Conservation (phyloP, 2,113 vertebrate species). For the Stomatorhinus ivindoensis region DNA sequence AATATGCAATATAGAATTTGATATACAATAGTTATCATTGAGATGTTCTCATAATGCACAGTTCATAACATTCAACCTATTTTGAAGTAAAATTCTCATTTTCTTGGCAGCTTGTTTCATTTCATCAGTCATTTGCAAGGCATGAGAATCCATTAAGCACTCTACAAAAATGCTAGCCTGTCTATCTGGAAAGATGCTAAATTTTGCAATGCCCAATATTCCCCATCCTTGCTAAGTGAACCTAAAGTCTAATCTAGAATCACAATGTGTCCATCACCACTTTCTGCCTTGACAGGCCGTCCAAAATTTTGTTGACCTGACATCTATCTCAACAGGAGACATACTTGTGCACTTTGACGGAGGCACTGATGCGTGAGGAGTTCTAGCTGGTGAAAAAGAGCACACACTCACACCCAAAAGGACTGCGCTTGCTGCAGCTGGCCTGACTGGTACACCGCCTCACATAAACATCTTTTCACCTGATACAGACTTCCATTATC, state of each 20-base stretch:
- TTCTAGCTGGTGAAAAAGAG: constrained; percentile 50
- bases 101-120: background rate
- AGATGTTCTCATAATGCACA: background rate
- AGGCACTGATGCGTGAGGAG: constrained; percentile 49
- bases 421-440: constrained; percentile 27
- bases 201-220: background rate
- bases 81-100: background rate
- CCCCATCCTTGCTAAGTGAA: background rate
- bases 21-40: background rate
- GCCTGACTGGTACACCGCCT: constrained; percentile 28
- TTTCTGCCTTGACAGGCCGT: constrained; percentile 19
- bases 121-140: background rate
- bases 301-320: constrained; percentile 5
- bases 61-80: background rate
- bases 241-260: constrained; percentile 4
- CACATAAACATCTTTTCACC: constrained; percentile 31
- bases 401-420: constrained; percentile 31
- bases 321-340: constrained; percentile 46
- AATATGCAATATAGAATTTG: background rate
- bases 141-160: background rate
- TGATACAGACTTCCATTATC: background rate
- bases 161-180: background rate
- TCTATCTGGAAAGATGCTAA: background rate
- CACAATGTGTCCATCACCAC: constrained; percentile 23
- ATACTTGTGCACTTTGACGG: constrained; percentile 54